A percentile compares a stretch with the other conserved stretches of the same genome.
phyloP scores from a whole-genome alignment of 2,113 vertebrate genomes.

The Labrus mixtus region DNA sequence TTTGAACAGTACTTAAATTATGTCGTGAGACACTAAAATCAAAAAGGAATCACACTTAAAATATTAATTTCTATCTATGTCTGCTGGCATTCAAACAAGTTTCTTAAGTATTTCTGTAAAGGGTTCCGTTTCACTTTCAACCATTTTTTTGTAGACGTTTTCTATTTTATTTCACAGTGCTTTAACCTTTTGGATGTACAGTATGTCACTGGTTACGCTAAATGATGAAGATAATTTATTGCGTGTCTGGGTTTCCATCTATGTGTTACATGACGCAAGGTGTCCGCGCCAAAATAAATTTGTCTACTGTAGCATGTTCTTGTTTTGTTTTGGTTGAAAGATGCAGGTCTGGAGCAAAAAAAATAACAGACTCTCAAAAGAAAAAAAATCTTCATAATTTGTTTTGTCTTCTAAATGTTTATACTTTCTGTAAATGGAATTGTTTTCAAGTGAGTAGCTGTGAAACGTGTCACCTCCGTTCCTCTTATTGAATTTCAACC shows the following conservation, averaged over 20 bases:
- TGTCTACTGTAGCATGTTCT: constrained; percentile 95
- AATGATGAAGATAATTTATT: constrained; percentile 99
- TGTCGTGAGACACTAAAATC: constrained; percentile 99
- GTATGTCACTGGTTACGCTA: constrained; percentile 94
- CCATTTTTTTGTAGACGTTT: constrained; percentile 82
- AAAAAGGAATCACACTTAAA: constrained; percentile 89
- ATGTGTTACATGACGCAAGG: constrained; percentile 90
- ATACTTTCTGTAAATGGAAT: constrained; percentile 84
- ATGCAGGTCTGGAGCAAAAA: constrained; percentile 86
- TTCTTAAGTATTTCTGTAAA: constrained; percentile 87
- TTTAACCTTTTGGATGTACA: constrained; percentile 90
- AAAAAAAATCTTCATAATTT: constrained; percentile 43
- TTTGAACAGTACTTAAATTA: constrained; percentile 92
- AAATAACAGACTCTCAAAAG: constrained; percentile 8
- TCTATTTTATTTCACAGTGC: constrained; percentile 87
- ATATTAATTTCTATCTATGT: constrained; percentile 84
- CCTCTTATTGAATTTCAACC: constrained; percentile 78
- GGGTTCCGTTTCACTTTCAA: constrained; percentile 69
- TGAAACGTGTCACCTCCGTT: constrained; percentile 78
- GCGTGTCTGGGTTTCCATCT: constrained; percentile 90
- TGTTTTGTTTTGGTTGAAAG: constrained; percentile 75
- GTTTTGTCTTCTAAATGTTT: constrained; percentile 83
- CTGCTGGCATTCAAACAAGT: constrained; percentile 77
- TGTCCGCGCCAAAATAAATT: constrained; percentile 92
- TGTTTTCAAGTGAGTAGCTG: constrained; percentile 87